Evolutionary conservation across 2,113 vertebrate genomes (phyloP).

Genomic region (Oncorhynchus clarkii): DNA sequence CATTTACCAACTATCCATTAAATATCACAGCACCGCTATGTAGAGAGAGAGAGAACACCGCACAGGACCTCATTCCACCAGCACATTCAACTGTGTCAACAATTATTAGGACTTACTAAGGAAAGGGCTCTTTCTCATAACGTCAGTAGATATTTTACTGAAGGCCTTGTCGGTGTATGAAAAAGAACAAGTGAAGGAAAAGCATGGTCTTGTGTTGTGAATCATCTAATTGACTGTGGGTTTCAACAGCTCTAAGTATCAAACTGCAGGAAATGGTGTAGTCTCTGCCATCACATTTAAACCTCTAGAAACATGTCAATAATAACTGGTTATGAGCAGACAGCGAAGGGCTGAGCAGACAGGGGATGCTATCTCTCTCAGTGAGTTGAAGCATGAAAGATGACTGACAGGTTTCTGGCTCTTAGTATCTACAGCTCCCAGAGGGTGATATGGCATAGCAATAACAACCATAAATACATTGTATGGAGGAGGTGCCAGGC

Average conservation of each 20-base stretch:
- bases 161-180: not conserved
- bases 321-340: not conserved
- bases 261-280: not conserved
- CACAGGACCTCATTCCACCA: not conserved
- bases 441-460: constrained; percentile 4
- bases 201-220: not conserved
- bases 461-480: not conserved
- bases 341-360: not conserved
- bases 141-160: constrained; percentile 3
- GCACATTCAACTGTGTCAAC: constrained; percentile 26
- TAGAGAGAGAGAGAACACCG: not conserved
- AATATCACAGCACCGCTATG: constrained; percentile 15
- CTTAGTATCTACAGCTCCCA: not conserved
- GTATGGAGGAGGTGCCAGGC: not conserved
- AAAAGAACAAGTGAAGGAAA: not conserved
- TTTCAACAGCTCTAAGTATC: constrained; percentile 1
- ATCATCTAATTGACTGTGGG: constrained; percentile 13
- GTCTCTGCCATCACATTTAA: not conserved
- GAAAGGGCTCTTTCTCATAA: not conserved
- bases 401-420: not conserved
- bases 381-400: not conserved
- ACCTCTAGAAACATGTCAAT: not conserved
- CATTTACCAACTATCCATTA: constrained; percentile 25
- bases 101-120: constrained; percentile 18
- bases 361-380: not conserved